Percentiles rank a stretch among this genome's conserved stretches.
phyloP scores from a whole-genome alignment of 1,140 invertebrate species.

The Bombus sibiricus region DNA sequence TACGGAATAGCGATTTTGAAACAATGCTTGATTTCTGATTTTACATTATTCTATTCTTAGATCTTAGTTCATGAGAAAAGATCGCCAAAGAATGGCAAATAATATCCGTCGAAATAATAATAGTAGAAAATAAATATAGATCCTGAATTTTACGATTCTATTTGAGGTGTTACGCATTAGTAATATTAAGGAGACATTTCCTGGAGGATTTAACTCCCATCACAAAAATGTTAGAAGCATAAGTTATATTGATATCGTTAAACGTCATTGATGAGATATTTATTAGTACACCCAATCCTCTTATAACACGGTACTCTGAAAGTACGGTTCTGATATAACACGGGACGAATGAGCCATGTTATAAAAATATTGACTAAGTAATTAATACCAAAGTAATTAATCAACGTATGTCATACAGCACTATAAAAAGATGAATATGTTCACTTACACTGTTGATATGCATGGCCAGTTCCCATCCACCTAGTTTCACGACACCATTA shows the following conservation, averaged over 20 bases:
- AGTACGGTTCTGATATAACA: too few relatives aligned
- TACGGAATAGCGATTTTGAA: neutral
- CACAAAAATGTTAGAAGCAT: too few relatives aligned
- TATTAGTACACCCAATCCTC: too few relatives aligned
- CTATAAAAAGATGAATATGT: neutral
- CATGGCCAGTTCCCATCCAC: conserved; percentile 75
- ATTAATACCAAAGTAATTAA: neutral
- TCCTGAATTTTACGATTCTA: too few relatives aligned
- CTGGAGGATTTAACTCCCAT: too few relatives aligned
- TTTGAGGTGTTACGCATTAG: too few relatives aligned
- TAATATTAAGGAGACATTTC: too few relatives aligned
- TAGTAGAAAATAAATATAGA: neutral
- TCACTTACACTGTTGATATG: conserved; percentile 64
- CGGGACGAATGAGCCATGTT: too few relatives aligned
- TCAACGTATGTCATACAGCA: neutral
- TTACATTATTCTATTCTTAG: neutral
- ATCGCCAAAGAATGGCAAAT: neutral
- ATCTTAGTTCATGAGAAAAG: neutral
- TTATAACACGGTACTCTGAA: too few relatives aligned
- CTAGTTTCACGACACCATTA: conserved; percentile 70
- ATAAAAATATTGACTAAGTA: too few relatives aligned
- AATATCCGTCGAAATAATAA: neutral
- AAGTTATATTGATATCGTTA: too few relatives aligned
- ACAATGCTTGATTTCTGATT: neutral
- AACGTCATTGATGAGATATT: too few relatives aligned